Evolutionary conservation across 92 coral and sea anemone species (phyloP), one percentile per base, ranked within the genome.

Genomic region (Montipora capitata): DNA sequence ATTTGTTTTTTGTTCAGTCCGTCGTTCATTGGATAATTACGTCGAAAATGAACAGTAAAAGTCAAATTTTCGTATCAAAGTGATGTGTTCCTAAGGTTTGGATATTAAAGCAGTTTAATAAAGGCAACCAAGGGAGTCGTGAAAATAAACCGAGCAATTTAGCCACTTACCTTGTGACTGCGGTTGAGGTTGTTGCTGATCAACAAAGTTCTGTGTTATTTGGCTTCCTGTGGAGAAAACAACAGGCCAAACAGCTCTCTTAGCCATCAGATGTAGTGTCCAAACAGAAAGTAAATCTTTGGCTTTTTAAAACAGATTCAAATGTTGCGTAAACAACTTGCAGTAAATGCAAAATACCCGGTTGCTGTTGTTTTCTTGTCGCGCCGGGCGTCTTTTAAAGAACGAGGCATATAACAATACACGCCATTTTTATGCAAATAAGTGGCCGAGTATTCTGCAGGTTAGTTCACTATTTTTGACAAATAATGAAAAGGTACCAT

Each of bases 151-250:
- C 10, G 27, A 63, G 40, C 39, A 16, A 54, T n/a, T 8, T 3
- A 44, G 11, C 64, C 45, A 81, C 85, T 8, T 68, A 81, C 85
- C 85, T 68, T 79, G 84, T 45, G 44, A 72, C 27, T 63, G 62
- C 18, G 14, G 75, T 65, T 45, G 74, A 45, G 42, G 64, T 16
- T 59, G 54, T 39, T 77, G 69, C 7, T 58, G 69, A 40, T 10
- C 39, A 58, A 13, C 41, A 58, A 51, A 72, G 38, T 3, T 67
- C 52, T 68, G 85, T 38, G 74, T 13, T 40, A 81, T 81, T 38
- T 81, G 85, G 63, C 85, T 81, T 17, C 85, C 85, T 81, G 77
- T 68, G 49, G 35, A 68, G n/a, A 51, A 42, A 1, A 66, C 8
- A 80, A 54, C 39, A 63, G 10, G 40, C 0, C 2, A 17, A 4